These are phyloP conservation scores for Aplodontia rufa DNA, from an alignment of 2,113 vertebrate species.

Conservation along the genomic window DNA sequence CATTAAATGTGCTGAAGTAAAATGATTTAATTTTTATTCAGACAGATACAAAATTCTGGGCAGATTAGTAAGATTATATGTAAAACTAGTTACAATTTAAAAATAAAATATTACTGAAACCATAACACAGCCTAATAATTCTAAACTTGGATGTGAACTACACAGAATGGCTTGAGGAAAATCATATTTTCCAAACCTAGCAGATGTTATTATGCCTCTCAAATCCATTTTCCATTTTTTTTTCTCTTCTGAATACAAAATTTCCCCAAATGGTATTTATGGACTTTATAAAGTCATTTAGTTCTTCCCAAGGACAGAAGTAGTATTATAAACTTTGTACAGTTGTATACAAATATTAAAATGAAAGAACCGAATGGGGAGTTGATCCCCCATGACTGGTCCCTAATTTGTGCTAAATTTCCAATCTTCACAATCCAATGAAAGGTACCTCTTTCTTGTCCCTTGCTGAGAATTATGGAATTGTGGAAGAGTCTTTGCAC, in stretches of 20 bases:
- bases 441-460: neutral
- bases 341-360: neutral
- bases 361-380: neutral
- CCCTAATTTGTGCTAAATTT: neutral
- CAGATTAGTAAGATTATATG: neutral
- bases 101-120: constrained; percentile 56
- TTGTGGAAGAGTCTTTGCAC: constrained; percentile 53
- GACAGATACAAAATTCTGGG: neutral
- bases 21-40: constrained; percentile 50
- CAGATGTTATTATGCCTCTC: constrained; percentile 69
- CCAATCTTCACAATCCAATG: neutral
- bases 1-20: neutral
- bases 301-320: constrained; percentile 9
- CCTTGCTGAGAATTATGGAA: constrained; percentile 6
- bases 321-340: neutral
- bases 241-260: constrained; percentile 40
- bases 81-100: constrained; percentile 50
- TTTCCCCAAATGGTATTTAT: constrained; percentile 62
- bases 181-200: constrained; percentile 70
- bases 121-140: constrained; percentile 56
- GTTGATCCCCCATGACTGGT: neutral
- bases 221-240: constrained; percentile 53
- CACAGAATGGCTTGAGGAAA: constrained; percentile 57
- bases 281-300: constrained; percentile 61
- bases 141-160: constrained; percentile 57